Evolutionary conservation across 2,888 invertebrate genomes (phyloP), one percentile per base, ranked within the genome.

Genomic region (Ormia ochracea): DNA sequence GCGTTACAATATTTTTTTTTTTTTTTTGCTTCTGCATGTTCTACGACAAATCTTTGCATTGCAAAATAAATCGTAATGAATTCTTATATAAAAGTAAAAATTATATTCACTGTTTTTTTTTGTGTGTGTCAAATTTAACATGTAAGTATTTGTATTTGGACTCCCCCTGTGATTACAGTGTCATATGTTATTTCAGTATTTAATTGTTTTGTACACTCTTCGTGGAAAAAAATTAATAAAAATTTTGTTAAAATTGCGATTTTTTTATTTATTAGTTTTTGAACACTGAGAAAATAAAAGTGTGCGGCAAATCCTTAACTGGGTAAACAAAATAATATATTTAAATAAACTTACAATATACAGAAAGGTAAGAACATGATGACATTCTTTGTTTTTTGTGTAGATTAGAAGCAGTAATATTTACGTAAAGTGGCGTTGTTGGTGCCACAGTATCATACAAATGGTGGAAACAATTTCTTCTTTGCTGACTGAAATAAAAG

Each of bases 171-270:
- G 66, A 72, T 80, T 75, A 80, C n/a, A 66, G 75, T 80, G 75
- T 80, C 76, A 76, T 68, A 61, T 76, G 76, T 76, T 76, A 68
- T 76, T 80, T 61, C n/a, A 17, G 26, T 48, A 17, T 41, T 38
- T 69, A 52, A 38, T 45, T 54, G 54, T 38, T 75, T 68, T 61
- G 3, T 66, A 10, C n/a, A n/a, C n/a, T 45, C 12, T 9, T 10
- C n/a, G 9, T 14, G 10, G 9, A 14, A 48, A 19, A 43, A 59
- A 50, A 48, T 38, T n/a, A 45, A 17, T 12, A 65, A 43, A 54
- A 28, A 23, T 31, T 41, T 28, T 41, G 14, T 79, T 70, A 38
- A 43, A 79, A 79, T 59, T 75, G 70, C 43, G 75, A 65, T 45
- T 21, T n/a, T n/a, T n/a, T n/a, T n/a, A n/a, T n/a, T 4, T 38